Conservation (phyloP, 2,113 vertebrate genomes). For the Miniopterus natalensis region DNA sequence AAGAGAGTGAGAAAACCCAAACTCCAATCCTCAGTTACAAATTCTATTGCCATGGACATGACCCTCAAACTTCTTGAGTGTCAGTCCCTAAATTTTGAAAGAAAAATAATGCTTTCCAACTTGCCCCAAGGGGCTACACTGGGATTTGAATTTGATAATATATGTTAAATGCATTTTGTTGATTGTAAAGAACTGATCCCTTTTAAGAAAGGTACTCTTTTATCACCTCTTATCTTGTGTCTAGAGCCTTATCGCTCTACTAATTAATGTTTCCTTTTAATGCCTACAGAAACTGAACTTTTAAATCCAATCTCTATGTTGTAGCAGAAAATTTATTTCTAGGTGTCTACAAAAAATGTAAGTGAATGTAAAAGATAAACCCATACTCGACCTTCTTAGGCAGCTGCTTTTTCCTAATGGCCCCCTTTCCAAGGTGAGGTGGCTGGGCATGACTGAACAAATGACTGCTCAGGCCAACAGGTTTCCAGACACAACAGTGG, state of each 20-base stretch:
- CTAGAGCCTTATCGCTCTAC: neutral
- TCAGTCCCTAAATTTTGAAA: neutral
- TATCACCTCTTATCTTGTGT: neutral
- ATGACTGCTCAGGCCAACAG: neutral
- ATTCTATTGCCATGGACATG: neutral
- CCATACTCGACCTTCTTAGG: neutral
- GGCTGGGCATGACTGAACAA: neutral
- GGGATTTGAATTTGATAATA: neutral
- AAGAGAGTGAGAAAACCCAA: neutral
- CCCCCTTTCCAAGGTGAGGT: neutral
- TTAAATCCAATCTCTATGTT: neutral
- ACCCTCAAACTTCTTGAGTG: neutral
- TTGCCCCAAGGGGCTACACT: neutral
- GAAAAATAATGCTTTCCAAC: neutral
- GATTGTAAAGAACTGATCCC: neutral
- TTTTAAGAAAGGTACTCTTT: slow-evolving; percentile 21
- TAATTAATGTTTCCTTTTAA: slow-evolving; percentile 47
- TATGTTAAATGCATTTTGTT: neutral
- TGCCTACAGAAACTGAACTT: neutral
- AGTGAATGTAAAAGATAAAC: neutral
- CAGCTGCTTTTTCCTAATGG: neutral
- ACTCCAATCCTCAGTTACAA: neutral
- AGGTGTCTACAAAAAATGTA: neutral
- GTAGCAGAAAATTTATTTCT: slow-evolving; percentile 5
- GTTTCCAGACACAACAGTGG: neutral